A percentile compares a stretch with the other conserved stretches of the same genome.
Evolutionary conservation across 2,113 vertebrate genomes (phyloP).

Genomic region (Oreochromis spilurus): DNA sequence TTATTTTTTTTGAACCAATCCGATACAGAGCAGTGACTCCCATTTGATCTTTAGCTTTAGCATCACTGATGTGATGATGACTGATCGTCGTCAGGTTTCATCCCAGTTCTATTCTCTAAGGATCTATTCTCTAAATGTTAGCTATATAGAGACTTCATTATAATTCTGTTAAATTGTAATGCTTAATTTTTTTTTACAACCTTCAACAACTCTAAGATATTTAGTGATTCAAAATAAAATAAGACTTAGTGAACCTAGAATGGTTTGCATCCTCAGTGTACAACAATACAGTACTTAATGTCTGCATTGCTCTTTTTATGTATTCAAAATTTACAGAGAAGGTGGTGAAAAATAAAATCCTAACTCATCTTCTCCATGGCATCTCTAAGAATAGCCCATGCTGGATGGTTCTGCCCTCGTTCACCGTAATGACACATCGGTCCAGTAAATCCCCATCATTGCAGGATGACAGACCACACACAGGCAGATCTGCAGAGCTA

Average conservation of each 20-base stretch:
- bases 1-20: constrained; percentile 14
- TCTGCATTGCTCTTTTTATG: not conserved
- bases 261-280: not conserved
- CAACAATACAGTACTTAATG: not conserved
- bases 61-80: not conserved
- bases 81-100: not conserved
- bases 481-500: constrained; percentile 12
- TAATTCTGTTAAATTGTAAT: not conserved
- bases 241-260: not conserved
- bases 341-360: not conserved
- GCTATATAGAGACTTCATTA: not conserved
- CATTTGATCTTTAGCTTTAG: not conserved
- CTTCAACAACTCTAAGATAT: not conserved
- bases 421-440: constrained; percentile 25
- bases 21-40: not conserved
- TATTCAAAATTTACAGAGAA: not conserved
- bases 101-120: not conserved
- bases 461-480: constrained; percentile 31
- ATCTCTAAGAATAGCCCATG: constrained; percentile 32
- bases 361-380: not conserved
- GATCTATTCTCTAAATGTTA: not conserved
- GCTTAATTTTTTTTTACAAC: not conserved
- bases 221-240: not conserved
- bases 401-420: constrained; percentile 13
- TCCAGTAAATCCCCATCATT: constrained; percentile 18